Evolutionary conservation across 2,888 invertebrate genomes (phyloP), one percentile per base, ranked within the genome.

Genomic region (Drosophila affinis): DNA sequence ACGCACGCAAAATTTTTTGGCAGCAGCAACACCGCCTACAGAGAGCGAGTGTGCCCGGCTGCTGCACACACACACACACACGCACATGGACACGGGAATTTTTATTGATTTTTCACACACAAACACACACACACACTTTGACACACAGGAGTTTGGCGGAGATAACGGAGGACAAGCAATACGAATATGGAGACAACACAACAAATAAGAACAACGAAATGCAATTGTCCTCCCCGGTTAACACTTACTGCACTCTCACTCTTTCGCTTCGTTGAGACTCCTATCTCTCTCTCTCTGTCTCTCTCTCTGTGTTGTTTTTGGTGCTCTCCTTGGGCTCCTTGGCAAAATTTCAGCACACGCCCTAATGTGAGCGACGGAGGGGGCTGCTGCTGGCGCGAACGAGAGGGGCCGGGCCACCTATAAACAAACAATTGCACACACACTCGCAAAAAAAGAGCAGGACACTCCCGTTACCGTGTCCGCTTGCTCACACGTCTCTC

Each of bases 91-190:
- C 55, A 52, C 45, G 72, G 56, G 48, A 71, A 51, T 39, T 67
- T 53, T 68, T 73, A 68, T 68, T 73, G 64, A 68, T 73, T 75
- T 68, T 75, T 62, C 73, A 54, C 71, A 49, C 54, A 34, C 53
- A 58, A 47, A 24, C 17, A 32, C 46, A 47, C 17, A 32, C 46
- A 47, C 46, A 54, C 14, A 56, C 46, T 21, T 21, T 18, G 47
- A 24, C 27, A 52, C n/a, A 56, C 51, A 51, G 21, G 39, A 63
- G 51, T 54, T 54, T 39, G 27, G 49, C 51, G 9, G 44, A 58
- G 49, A 54, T 18, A 57, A 27, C 9, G 18, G 62, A 51, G 9
- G 44, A 32, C 56, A 32, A 12, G 47, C 48, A 44, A 54, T 32
- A 47, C 32, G 62, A 49, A 70, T 51, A 53, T 34, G 58, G 21